phyloP scores from a whole-genome alignment of 1,140 invertebrate genomes.

The Hormaphis cornu region DNA sequence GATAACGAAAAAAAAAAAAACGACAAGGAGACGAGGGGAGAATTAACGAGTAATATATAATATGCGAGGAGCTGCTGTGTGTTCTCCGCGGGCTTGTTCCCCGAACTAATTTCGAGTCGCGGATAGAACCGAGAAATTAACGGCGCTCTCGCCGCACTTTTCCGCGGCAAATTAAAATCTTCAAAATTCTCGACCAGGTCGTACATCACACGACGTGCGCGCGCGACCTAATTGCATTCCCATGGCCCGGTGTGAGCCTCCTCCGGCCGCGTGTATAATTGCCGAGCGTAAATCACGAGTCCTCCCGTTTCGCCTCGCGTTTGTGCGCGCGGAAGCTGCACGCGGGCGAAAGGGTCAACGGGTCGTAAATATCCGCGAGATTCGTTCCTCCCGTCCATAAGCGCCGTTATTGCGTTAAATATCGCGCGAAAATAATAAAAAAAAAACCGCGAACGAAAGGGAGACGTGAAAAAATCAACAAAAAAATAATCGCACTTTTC shows the following conservation, averaged over 20 bases:
- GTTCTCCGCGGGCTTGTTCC: neutral
- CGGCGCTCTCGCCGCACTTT: neutral
- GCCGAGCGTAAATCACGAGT: slow-evolving; percentile 17
- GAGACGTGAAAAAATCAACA: neutral
- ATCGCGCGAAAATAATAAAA: neutral
- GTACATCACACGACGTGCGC: slow-evolving; percentile 31
- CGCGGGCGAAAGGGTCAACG: neutral
- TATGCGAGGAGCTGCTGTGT: neutral
- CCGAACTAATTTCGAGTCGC: slow-evolving; percentile 11
- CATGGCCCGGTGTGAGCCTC: neutral
- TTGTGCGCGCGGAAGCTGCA: neutral
- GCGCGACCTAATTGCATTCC: slow-evolving; percentile 26
- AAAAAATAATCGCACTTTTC: neutral
- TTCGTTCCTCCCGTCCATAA: neutral
- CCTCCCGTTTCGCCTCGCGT: neutral
- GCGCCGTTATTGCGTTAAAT: slow-evolving; percentile 24
- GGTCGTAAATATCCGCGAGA: slow-evolving; percentile 7
- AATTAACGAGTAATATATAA: neutral
- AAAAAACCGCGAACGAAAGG: neutral
- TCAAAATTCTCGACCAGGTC: slow-evolving; percentile 20
- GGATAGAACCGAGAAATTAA: slow-evolving; percentile 25
- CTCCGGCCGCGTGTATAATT: slow-evolving; percentile 28
- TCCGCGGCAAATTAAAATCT: slow-evolving; percentile 30
- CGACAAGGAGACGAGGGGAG: neutral
- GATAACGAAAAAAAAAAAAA: slow-evolving; percentile 3